Evolutionary conservation across 2,113 vertebrate genomes (phyloP), one percentile per base, ranked within the genome.

Genomic region (Coregonus clupeaformis): DNA sequence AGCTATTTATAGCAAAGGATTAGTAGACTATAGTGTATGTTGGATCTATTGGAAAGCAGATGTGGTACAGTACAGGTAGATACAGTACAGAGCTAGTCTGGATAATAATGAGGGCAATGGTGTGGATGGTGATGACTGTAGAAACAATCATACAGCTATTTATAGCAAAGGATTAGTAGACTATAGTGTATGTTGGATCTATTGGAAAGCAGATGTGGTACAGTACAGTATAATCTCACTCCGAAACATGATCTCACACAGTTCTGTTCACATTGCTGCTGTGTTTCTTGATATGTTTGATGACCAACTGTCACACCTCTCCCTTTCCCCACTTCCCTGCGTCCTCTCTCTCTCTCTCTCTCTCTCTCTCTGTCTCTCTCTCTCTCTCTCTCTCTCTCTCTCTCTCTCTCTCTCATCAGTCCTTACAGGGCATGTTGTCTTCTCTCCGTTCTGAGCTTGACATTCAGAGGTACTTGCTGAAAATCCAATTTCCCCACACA

Each of bases 391-490:
- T 29, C 62, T 64, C 30, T 71, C 77, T 71, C 49, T 42, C 69
- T 80, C 66, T 77, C 18, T 36, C 18, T n/a, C 18, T n/a, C 3
- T 36, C 13, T 18, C 82, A 74, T 76, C 88, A 99, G 97, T 95
- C 91, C 92, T 93, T 96, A 85, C 95, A 95, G 92, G 93, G 80
- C 91, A 97, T 99, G 96, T 94, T 98, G 93, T 86, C 91, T 83
- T 96, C 96, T 75, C 95, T 98, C 78, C 95, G 96, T 90, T 95
- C 95, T 93, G 97, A 99, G 91, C 96, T 99, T 95, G 96, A 99
- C 94, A 95, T 99, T 94, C 97, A 99, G 94, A 96, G 93, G 93
- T 99, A 97, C 95, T 94, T 99, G 94, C 95, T 98, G 96, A 97
- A 94, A 97, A 96, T 98, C 91, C 95, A 96, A 87, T 93, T 93